phyloP scores from a whole-genome alignment of 2,888 invertebrate genomes.

The Drosophila borborema region DNA sequence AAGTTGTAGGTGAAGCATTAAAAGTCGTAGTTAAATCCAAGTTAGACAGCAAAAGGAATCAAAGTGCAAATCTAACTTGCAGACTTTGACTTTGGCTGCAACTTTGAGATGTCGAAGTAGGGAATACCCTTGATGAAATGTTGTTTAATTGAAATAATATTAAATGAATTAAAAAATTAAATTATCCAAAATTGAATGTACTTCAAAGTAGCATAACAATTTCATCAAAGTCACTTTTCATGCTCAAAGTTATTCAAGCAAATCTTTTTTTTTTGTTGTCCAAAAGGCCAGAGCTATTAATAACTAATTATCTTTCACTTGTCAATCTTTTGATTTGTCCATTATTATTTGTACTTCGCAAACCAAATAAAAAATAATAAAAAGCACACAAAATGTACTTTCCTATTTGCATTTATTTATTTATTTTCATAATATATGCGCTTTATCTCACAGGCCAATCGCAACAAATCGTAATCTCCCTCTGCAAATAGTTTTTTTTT shows the following conservation, averaged over 20 bases:
- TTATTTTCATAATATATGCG: slow-evolving; percentile 22
- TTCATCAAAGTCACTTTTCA: background rate
- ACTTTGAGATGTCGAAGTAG: background rate
- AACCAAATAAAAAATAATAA: background rate
- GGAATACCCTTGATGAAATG: background rate
- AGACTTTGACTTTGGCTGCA: too few relatives aligned
- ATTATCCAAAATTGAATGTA: too few relatives aligned
- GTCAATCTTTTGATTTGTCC: slow-evolving; percentile 24
- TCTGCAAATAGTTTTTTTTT: slow-evolving; percentile 38
- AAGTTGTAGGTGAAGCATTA: slow-evolving; percentile 15
- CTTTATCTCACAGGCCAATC: slow-evolving; percentile 56
- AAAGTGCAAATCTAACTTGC: slow-evolving; percentile 2
- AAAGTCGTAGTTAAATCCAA: background rate
- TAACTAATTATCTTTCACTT: slow-evolving; percentile 48
- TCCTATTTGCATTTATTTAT: slow-evolving; percentile 5
- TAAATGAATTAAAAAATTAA: too few relatives aligned
- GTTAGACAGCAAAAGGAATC: background rate
- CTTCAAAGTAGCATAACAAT: background rate
- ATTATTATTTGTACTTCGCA: background rate
- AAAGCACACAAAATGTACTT: background rate
- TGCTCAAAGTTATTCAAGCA: background rate
- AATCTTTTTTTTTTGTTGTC: slow-evolving; percentile 13
- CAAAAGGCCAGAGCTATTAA: slow-evolving; percentile 29
- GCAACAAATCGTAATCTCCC: slow-evolving; percentile 67
- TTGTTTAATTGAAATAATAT: background rate